Base-by-base conservation (phyloP, 1,140 invertebrate genomes). In the Aphaenogaster floridana region DNA sequence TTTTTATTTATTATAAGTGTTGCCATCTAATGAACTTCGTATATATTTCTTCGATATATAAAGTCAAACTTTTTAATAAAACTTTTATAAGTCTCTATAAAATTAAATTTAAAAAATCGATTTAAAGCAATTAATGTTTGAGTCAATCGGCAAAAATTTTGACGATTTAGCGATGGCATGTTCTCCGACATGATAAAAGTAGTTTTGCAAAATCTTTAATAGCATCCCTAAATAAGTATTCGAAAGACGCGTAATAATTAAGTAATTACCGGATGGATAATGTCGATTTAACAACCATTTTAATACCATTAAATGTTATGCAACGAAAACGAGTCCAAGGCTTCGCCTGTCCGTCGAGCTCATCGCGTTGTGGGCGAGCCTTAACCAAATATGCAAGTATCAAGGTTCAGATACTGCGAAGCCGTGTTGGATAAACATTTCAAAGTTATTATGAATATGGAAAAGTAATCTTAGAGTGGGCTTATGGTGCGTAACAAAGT, bases 261-360 rank as follows among this genome's bases (percentile, higher is more conserved):
- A 66, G 21, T 45, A 74, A 76, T 39, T 45, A 68, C 66, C 79
- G 59, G 76, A 83, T 61, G 54, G 57, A 59, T 66, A 87, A 84
- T 69, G 15, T 63, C 79, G 86, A 89, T 61, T 91, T 93, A 89
- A 93, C 89, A 89, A 88, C 86, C 66, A 86, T 63, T 93, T 92
- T 92, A 93, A 93, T 91, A 88, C 61, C 61, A 42, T 42, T 66
- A 21, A 39, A 52, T 39, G 80, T 93, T 94, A 92, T 91, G 91
- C 91, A 93, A 94, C 13, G 76, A 86, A 92, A 94, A 93, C 52
- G 93, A 81, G 93, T 88, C 89, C 93, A 94, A 94, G 93, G 93
- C 64, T 91, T 69, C n/a, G 36, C 79, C 28, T 66, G 45, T 64
- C 76, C 64, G 84, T 79, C 48, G 57, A 57, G 50, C 63, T 89